These are phyloP conservation scores for Leptoteleia sp. DNA, from an alignment of 1,140 invertebrate species.

Conservation along the genomic window DNA sequence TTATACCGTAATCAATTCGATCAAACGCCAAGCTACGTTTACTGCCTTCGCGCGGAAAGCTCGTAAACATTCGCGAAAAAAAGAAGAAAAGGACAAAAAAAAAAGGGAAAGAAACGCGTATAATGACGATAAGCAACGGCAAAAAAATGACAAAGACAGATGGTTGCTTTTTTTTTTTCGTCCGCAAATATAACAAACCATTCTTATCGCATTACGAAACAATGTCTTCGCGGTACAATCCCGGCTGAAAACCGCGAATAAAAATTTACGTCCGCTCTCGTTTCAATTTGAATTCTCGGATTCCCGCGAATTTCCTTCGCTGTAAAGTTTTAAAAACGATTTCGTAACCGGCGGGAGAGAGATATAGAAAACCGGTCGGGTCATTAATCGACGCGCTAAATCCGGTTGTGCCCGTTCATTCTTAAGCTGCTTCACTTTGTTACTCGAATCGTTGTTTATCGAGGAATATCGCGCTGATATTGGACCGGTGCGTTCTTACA, in stretches of 20 bases:
- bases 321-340: constrained; percentile 3
- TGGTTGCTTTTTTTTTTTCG: constrained; percentile 18
- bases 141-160: constrained; percentile 9
- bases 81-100: no score
- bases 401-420: constrained; percentile 7
- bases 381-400: constrained; percentile 10
- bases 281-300: constrained; percentile 22
- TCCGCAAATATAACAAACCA: not conserved
- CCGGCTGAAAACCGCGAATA: constrained; percentile 1
- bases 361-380: constrained; percentile 5
- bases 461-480: not conserved
- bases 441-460: constrained; percentile 1
- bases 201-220: constrained; percentile 22
- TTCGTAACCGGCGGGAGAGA: not conserved
- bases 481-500: not conserved
- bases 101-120: no score
- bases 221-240: constrained; percentile 29
- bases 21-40: constrained; percentile 42
- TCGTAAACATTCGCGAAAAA: constrained; percentile 34
- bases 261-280: constrained; percentile 22
- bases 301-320: no score
- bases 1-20: constrained; percentile 53
- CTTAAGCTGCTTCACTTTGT: constrained; percentile 1
- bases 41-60: constrained; percentile 26
- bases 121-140: constrained; percentile 16